Evolutionary conservation across 2,113 vertebrate genomes (phyloP), one percentile per base, ranked within the genome.

Genomic region (Formicarius rufipectus): DNA sequence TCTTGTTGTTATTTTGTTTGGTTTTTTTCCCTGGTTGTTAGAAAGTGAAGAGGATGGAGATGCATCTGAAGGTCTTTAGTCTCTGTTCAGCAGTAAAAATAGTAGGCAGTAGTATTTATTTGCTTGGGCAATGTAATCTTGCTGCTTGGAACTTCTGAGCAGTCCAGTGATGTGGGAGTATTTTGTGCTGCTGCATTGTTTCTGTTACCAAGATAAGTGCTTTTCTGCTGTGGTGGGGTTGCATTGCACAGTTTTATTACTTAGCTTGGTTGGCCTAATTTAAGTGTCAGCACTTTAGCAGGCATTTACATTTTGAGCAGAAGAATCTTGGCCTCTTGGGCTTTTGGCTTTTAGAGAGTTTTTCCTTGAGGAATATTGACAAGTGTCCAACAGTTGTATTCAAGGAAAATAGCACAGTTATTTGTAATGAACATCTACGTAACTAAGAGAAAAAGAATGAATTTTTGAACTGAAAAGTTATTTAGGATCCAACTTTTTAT

Each of bases 281-380:
- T 59, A 89, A 78, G 69, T 84, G 73, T 58, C 76, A 89, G 56
- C 69, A 75, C 66, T 86, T 88, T 6, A 90, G 30, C 55, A 93
- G 47, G 14, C 47, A 52, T 73, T 95, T 88, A 81, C 53, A 52
- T 89, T 89, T 89, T 76, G 80, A 84, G 67, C 33, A 90, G 76
- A 89, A 55, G 56, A 86, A 78, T 87, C 64, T 86, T 93, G 86
- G 83, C 80, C 72, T 90, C 72, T 71, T 63, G 23, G 19, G 42
- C 76, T 82, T 59, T 52, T 95, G 92, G 94, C 85, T 87, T 78
- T 30, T 37, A 45, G 21, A 56, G 35, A 37, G 21, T 66, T 95
- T 92, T 93, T 93, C 89, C 80, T 95, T 92, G 73, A 92, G 83
- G 50, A 92, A 47, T 86, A 81, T 14, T 86, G 86, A 59, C 5